Evolutionary conservation across 1,140 invertebrate genomes (phyloP).

Genomic region (Belonocnema kinseyi): DNA sequence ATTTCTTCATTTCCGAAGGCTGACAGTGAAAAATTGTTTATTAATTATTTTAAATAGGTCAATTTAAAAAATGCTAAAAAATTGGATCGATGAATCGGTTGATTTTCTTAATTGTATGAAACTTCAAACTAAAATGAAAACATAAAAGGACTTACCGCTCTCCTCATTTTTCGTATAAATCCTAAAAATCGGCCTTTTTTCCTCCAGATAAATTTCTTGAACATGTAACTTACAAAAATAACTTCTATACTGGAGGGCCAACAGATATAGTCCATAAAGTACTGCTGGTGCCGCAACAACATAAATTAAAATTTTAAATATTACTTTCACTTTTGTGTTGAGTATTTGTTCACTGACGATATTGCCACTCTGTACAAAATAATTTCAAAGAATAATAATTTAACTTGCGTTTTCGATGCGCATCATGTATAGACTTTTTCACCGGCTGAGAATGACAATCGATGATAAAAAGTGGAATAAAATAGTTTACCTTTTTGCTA

Average conservation of each 20-base stretch:
- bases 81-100: too few relatives aligned
- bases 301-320: constrained; percentile 55
- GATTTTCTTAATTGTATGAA: too few relatives aligned
- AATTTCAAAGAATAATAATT: not conserved
- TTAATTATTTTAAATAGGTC: too few relatives aligned
- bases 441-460: too few relatives aligned
- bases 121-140: not conserved
- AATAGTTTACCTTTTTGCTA: constrained; percentile 40
- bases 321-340: constrained; percentile 58
- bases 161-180: constrained; percentile 75
- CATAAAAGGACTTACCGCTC: not conserved
- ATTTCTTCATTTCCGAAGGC: too few relatives aligned
- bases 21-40: too few relatives aligned
- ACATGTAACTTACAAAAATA: constrained; percentile 41
- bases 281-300: constrained; percentile 52
- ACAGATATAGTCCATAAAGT: constrained; percentile 55
- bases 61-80: too few relatives aligned
- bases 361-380: constrained; percentile 35
- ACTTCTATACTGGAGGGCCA: constrained; percentile 50
- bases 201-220: constrained; percentile 38
- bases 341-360: constrained; percentile 41
- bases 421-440: too few relatives aligned
- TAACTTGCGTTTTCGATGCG: not conserved
- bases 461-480: not conserved
- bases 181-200: constrained; percentile 71